A percentile compares a stretch with the other conserved stretches of the same genome.
These are phyloP conservation scores for Arothron firmamentum DNA, from an alignment of 2,113 vertebrate genomes.

Conservation along the genomic window DNA sequence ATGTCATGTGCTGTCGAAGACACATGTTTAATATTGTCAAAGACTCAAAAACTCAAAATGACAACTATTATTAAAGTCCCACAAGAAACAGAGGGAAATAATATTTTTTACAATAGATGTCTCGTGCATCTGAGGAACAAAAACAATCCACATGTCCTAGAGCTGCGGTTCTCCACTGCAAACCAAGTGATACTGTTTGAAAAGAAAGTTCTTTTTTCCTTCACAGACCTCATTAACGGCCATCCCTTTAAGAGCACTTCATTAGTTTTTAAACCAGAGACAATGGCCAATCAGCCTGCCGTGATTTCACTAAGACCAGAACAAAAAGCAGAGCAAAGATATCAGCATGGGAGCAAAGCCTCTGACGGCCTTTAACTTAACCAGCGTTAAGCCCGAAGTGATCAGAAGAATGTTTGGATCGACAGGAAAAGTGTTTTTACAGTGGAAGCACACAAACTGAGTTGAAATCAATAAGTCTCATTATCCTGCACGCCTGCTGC, in stretches of 20 bases:
- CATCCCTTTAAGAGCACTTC: background rate
- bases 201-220: conserved; percentile 2
- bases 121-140: background rate
- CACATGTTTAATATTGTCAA: no score
- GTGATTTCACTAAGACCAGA: background rate
- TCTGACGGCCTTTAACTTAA: no score
- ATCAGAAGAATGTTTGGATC: no score
- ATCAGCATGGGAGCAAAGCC: background rate
- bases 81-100: no score
- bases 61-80: background rate
- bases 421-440: no score
- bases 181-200: background rate
- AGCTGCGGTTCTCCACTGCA: background rate
- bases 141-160: background rate
- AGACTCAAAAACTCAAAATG: no score
- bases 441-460: no score
- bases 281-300: background rate
- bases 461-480: no score
- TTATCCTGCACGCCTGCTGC: no score
- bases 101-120: conserved; percentile 3
- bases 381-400: background rate
- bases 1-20: no score
- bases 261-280: background rate
- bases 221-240: background rate
- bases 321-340: background rate